Conservation (phyloP, 2,113 vertebrate species). For the Orientallactaga bullata region DNA sequence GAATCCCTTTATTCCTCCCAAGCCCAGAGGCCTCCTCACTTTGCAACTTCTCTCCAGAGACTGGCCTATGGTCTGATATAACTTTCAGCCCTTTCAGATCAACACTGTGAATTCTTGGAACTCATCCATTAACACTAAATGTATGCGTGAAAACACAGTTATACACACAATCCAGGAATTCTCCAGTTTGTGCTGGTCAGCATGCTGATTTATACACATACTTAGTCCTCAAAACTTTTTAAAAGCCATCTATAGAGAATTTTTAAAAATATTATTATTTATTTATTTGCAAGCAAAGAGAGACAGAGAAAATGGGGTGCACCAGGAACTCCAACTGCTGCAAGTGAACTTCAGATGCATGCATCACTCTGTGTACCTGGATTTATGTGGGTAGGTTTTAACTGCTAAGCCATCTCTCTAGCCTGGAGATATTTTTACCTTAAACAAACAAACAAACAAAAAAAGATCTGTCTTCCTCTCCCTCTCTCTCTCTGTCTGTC, state of each 20-base stretch:
- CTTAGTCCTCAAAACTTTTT: conserved; percentile 12
- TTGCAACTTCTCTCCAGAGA: background rate
- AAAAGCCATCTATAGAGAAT: background rate
- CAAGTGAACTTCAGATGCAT: too few species aligned
- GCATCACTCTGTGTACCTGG: too few species aligned
- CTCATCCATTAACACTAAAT: background rate
- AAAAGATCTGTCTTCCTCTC: too few species aligned
- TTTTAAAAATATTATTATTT: too few species aligned
- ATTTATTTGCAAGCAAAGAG: too few species aligned
- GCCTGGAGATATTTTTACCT: conserved; percentile 27
- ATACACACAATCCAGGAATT: background rate
- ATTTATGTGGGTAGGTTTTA: too few species aligned
- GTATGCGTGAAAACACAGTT: background rate
- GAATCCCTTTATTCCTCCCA: background rate
- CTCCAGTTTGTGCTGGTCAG: conserved; percentile 35
- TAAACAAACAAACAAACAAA: too few species aligned
- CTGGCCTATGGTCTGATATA: background rate
- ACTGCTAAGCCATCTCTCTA: too few species aligned
- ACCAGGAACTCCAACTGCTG: too few species aligned
- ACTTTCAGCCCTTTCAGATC: conserved; percentile 36
- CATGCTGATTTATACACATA: background rate
- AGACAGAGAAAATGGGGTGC: too few species aligned
- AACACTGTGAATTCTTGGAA: conserved; percentile 41
- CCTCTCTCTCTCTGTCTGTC: too few species aligned
- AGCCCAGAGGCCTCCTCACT: conserved; percentile 35